Percentiles rank a stretch among this genome's conserved stretches.
phyloP scores from a whole-genome alignment of 2,113 vertebrate genomes.

The Notothenia coriiceps region DNA sequence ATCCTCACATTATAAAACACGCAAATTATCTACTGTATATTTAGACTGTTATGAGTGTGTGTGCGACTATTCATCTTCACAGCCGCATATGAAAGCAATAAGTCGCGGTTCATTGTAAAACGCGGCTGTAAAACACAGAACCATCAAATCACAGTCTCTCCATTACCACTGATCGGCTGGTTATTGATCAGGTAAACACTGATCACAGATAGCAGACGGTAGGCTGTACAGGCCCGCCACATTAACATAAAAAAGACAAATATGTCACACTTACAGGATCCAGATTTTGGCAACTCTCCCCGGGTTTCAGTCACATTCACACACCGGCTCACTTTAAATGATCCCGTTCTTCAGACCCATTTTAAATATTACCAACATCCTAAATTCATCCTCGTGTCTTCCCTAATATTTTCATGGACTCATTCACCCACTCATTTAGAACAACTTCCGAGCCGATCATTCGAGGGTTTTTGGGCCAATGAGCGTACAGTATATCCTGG shows the following conservation, averaged over 20 bases:
- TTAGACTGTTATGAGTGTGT: background rate
- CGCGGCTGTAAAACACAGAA: background rate
- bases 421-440: slow-evolving; percentile 58
- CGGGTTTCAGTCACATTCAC: slow-evolving; percentile 17
- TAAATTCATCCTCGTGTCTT: slow-evolving; percentile 4
- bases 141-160: background rate
- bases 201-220: background rate
- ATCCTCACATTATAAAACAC: background rate
- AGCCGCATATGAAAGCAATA: background rate
- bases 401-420: slow-evolving; percentile 23
- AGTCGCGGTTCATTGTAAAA: background rate
- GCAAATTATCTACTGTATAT: background rate
- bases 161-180: background rate
- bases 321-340: background rate
- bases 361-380: slow-evolving; percentile 15
- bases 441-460: slow-evolving; percentile 78
- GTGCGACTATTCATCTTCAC: background rate
- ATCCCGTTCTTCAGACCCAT: slow-evolving; percentile 16
- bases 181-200: background rate
- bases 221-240: slow-evolving; percentile 22
- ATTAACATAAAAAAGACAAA: slow-evolving; percentile 1
- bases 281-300: slow-evolving; percentile 24
- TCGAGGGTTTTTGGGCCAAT: slow-evolving; percentile 78
- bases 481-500: slow-evolving; percentile 42
- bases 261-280: slow-evolving; percentile 59